Base-by-base conservation (phyloP, 2,888 invertebrate species). In the Lagria hirta region DNA sequence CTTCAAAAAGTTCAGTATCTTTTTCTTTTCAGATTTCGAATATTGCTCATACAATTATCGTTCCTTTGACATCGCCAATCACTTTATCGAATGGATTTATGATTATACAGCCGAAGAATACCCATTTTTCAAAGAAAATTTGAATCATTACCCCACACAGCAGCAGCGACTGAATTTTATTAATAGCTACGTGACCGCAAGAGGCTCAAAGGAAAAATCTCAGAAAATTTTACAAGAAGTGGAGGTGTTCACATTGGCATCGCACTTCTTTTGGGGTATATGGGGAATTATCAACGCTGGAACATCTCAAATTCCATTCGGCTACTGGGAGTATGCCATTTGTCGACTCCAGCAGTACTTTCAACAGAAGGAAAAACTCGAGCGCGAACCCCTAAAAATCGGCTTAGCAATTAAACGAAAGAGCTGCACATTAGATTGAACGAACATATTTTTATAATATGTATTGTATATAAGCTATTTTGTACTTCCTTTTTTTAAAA, bases 41-140 rank as follows among this genome's bases (percentile, higher is more conserved):
- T 96, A 95, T 66, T 94, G 94, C 70, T 89, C 94, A 0, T 96
- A 96, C 72, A 95, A 96, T 67, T 90, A 90, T 66, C 77, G 95
- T 33, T 93, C 87, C 0, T 96, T 94, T 70, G 96, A 96, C 70
- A 75, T 96, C 32, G 95, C 95, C 2, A 96, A 96, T 71, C 96
- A 96, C 64, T 94, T 96, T 68, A 79, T 89, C 50, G 96, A 96
- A 69, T 92, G 93, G 91, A 81, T 81, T 1, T 89, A 89, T 65
- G 91, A 95, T 65, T 95, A 96, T 69, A 89, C 86, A 1, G 81
- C 82, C 43, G 77, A 83, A 0, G 77, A 83, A 17, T 79, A 82
- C 56, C 95, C 95, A 0, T 87, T 84, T 70, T 96, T 84, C 71
- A 76, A 74, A 45, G 84, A 86, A 52, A 73, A 78, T 33, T 74